Evolutionary conservation across 2,113 vertebrate genomes (phyloP).

Genomic region (Casuarius casuarius): DNA sequence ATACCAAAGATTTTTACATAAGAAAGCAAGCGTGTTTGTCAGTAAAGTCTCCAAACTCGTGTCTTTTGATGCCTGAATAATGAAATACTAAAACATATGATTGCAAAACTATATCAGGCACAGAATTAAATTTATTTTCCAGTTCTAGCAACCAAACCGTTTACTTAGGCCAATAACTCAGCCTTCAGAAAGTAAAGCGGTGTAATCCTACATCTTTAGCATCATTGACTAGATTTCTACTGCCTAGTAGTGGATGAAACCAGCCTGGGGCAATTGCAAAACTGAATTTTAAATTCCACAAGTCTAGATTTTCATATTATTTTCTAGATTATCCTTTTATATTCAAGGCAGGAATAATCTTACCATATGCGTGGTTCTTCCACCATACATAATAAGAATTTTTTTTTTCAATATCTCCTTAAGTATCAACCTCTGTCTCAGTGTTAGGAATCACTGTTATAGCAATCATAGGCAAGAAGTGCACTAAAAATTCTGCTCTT

Average conservation of each 20-base stretch:
- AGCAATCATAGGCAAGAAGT: background rate
- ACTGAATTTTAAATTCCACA: background rate
- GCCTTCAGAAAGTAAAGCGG: background rate
- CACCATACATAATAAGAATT: background rate
- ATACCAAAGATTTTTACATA: accelerated
- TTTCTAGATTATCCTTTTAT: background rate
- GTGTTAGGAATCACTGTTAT: background rate
- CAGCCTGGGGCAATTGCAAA: background rate
- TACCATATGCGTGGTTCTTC: background rate
- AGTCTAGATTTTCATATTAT: background rate
- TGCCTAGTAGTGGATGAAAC: background rate
- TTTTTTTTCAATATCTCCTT: background rate
- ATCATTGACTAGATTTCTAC: background rate
- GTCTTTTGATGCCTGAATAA: background rate
- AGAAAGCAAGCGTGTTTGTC: background rate
- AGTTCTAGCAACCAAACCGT: background rate
- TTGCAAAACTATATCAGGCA: background rate
- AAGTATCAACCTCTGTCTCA: background rate
- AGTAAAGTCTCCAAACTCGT: background rate
- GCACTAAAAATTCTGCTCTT: background rate
- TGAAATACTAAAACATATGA: background rate
- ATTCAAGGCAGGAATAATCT: background rate
- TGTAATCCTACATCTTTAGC: background rate
- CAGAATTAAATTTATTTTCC: background rate
- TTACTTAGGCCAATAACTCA: background rate